Evolutionary conservation across 2,888 invertebrate genomes (phyloP).

Genomic region (Archaeoteleia sp.): DNA sequence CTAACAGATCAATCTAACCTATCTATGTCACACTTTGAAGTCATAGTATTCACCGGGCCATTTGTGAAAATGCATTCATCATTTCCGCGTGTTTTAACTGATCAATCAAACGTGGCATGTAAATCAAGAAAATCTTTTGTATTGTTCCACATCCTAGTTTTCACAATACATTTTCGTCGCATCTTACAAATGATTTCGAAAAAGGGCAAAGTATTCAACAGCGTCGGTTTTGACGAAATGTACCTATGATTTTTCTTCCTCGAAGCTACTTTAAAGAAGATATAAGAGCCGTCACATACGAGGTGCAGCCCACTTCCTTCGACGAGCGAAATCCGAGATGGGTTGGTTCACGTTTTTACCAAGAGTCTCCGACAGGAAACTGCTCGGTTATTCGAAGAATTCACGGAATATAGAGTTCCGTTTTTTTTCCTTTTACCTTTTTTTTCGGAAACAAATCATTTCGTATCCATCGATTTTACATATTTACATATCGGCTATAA

Average conservation of each 20-base stretch:
- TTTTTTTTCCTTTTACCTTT: conserved; percentile 18
- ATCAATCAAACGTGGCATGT: too few species aligned
- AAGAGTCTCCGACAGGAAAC: conserved; percentile 55
- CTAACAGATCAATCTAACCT: too few species aligned
- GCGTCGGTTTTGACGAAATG: conserved; percentile 48
- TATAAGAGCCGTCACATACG: conserved; percentile 57
- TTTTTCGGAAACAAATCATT: conserved; percentile 49
- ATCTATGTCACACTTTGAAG: too few species aligned
- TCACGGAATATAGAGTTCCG: conserved; percentile 59
- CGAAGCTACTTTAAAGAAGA: conserved; percentile 55
- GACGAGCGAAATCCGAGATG: conserved; percentile 60
- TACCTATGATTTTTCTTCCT: conserved; percentile 49
- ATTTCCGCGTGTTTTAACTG: too few species aligned
- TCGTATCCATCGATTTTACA: conserved; percentile 44
- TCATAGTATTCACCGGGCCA: too few species aligned
- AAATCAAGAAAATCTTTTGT: too few species aligned
- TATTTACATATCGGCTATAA: conserved; percentile 42
- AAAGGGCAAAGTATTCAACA: conserved; percentile 29
- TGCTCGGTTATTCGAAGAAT: conserved; percentile 58
- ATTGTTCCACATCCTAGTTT: too few species aligned
- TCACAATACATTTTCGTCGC: conserved; percentile 3
- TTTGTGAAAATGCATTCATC: too few species aligned
- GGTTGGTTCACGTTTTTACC: conserved; percentile 55
- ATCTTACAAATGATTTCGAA: conserved; percentile 21
- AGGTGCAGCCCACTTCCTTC: conserved; percentile 64